Conservation (phyloP, 2,888 invertebrate genomes). For the Ferdinandea cuprea region DNA sequence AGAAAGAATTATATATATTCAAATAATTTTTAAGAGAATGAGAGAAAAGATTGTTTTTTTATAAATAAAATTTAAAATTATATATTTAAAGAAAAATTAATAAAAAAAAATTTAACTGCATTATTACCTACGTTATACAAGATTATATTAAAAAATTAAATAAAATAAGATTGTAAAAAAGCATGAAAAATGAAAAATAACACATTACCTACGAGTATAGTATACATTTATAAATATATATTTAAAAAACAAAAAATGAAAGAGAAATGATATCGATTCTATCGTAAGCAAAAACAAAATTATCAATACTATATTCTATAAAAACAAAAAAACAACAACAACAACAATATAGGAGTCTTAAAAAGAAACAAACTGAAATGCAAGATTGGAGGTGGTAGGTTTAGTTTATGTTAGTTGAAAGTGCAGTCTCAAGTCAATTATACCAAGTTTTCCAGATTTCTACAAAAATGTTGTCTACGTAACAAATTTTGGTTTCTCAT, state of each 20-base stretch:
- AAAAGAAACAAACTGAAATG: constrained; percentile 25
- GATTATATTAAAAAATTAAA: constrained; percentile 37
- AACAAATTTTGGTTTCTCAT: no score
- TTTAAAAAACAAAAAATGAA: no score
- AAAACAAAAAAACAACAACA: constrained; percentile 17
- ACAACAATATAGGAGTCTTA: constrained; percentile 30
- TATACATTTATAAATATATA: constrained; percentile 17
- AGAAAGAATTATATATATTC: constrained; percentile 68
- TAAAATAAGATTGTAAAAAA: constrained; percentile 59
- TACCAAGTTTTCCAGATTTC: no score
- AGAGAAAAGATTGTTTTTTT: constrained; percentile 82
- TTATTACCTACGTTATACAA: constrained; percentile 71
- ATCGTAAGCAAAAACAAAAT: constrained; percentile 42
- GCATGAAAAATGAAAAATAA: constrained; percentile 28
- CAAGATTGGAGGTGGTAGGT: constrained; percentile 38
- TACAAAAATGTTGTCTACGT: no score
- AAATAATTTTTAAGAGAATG: constrained; percentile 77
- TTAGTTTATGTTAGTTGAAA: no score
- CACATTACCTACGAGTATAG: constrained; percentile 20
- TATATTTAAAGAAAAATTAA: constrained; percentile 55
- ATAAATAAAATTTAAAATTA: constrained; percentile 76
- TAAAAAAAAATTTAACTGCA: constrained; percentile 39
- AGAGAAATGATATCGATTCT: constrained; percentile 62
- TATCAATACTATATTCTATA: constrained; percentile 45
- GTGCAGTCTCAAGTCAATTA: no score